Conservation (phyloP, 2,113 vertebrate species). For the Charina bottae region DNA sequence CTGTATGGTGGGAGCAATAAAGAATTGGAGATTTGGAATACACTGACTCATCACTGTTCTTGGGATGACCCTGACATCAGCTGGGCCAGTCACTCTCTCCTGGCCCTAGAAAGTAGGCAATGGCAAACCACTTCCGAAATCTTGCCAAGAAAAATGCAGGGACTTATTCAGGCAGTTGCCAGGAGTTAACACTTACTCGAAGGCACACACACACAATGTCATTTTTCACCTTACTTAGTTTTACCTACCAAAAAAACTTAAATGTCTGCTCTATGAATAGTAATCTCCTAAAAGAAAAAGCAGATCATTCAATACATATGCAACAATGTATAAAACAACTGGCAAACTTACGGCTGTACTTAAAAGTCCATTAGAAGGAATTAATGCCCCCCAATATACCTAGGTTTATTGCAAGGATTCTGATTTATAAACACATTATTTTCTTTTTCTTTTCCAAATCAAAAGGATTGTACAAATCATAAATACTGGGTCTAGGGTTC, state of each 20-base stretch:
- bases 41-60: no score
- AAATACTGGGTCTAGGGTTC: not conserved
- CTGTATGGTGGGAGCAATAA: no score
- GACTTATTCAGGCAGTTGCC: not conserved
- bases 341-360: not conserved
- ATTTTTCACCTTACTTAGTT: constrained; percentile 37
- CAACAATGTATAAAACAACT: constrained; percentile 23
- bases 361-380: not conserved
- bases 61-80: no score
- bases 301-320: constrained; percentile 32
- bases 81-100: not conserved
- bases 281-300: not conserved
- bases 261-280: not conserved
- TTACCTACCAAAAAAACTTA: constrained; percentile 11
- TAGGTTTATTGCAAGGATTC: not conserved
- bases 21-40: no score
- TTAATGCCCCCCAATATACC: not conserved
- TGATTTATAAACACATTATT: not conserved
- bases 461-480: not conserved
- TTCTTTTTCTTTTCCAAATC: not conserved
- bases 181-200: not conserved
- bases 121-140: not conserved
- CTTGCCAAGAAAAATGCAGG: not conserved
- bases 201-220: not conserved
- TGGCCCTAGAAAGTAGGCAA: not conserved